Conservation (phyloP, 2,113 vertebrate species). For the Chloebia gouldiae region DNA sequence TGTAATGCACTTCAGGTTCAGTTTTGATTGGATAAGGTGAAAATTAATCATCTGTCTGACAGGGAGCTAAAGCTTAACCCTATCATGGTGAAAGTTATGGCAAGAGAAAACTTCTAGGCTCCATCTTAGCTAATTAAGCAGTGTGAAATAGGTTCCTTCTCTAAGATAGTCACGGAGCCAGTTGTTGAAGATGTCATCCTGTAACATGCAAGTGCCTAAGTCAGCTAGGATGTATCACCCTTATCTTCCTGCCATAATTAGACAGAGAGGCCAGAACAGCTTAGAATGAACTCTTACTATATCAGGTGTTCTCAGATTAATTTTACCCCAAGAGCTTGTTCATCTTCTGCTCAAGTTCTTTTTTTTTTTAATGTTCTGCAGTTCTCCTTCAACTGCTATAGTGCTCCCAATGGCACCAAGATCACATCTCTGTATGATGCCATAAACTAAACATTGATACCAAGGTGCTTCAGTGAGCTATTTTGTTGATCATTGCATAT, state of each 20-base stretch:
- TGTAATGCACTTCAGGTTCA: not conserved
- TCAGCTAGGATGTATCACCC: not conserved
- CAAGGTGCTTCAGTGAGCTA: not conserved
- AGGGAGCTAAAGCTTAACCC: not conserved
- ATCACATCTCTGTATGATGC: not conserved
- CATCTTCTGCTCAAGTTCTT: not conserved
- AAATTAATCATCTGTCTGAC: not conserved
- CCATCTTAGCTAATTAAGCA: not conserved
- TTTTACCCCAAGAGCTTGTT: not conserved
- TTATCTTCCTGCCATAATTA: not conserved
- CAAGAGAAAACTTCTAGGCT: not conserved
- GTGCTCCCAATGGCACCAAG: not conserved
- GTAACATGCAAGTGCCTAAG: not conserved
- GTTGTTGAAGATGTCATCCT: not conserved
- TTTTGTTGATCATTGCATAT: not conserved
- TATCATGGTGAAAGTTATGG: not conserved
- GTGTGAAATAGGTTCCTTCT: not conserved
- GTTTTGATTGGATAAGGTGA: not conserved
- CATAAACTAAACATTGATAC: not conserved
- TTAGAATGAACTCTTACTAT: not conserved
- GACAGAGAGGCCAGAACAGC: not conserved
- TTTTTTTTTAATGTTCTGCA: not conserved
- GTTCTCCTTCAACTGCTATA: not conserved
- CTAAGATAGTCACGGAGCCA: not conserved
- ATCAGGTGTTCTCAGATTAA: not conserved